Evolutionary conservation across 1,140 invertebrate genomes (phyloP).

Genomic region (Globodera ellingtonae): DNA sequence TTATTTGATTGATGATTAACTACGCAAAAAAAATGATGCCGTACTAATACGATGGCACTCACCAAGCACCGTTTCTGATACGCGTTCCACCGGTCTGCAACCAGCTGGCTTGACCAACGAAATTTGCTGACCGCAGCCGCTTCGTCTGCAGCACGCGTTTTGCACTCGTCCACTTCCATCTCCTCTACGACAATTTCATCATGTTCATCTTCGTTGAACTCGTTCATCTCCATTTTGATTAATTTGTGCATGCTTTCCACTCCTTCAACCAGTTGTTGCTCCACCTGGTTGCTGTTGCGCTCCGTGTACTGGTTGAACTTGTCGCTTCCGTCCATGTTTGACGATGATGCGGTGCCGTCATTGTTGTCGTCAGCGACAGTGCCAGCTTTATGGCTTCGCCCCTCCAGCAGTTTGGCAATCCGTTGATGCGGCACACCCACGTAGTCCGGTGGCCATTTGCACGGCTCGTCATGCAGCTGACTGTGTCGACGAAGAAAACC

Average conservation of each 20-base stretch:
- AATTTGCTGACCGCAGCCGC: background rate
- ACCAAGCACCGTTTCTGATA: background rate
- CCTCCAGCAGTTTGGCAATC: conserved; percentile 28
- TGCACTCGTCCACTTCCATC: background rate
- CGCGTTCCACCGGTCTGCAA: background rate
- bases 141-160: background rate
- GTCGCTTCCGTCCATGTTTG: background rate
- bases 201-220: conserved; percentile 1
- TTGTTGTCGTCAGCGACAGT: background rate
- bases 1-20: too few relatives aligned
- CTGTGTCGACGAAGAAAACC: conserved; percentile 36
- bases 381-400: background rate
- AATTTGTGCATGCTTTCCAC: background rate
- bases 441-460: conserved; percentile 40
- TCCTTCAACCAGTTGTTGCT: background rate
- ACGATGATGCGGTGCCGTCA: background rate
- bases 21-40: too few relatives aligned
- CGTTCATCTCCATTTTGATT: background rate
- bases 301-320: background rate
- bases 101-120: background rate
- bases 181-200: background rate
- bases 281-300: background rate
- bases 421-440: conserved; percentile 35
- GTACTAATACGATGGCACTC: background rate
- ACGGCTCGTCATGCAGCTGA: conserved; percentile 27